Conservation (phyloP, 1,140 invertebrate genomes). For the Bombus waltoni region DNA sequence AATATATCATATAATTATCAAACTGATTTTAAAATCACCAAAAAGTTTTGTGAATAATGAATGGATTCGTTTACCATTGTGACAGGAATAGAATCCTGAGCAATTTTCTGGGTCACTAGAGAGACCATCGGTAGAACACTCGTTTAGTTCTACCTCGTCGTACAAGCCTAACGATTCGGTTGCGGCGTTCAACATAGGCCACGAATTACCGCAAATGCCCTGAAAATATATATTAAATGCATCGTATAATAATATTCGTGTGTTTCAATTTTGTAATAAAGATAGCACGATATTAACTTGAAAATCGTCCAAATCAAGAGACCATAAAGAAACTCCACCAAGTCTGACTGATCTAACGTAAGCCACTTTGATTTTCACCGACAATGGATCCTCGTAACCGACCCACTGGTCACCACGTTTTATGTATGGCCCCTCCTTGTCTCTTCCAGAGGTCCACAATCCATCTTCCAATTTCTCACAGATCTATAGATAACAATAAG, state of each 20-base stretch:
- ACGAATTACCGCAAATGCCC: slow-evolving; percentile 86
- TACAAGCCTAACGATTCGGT: slow-evolving; percentile 82
- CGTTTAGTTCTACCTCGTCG: slow-evolving; percentile 68
- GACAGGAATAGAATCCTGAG: slow-evolving; percentile 87
- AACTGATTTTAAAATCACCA: no score
- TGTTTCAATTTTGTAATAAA: no score
- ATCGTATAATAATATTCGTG: no score
- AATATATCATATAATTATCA: no score
- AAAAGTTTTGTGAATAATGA: background rate
- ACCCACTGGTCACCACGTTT: slow-evolving; percentile 92
- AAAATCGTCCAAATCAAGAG: slow-evolving; percentile 88
- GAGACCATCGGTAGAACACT: slow-evolving; percentile 82
- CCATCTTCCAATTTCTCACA: slow-evolving; percentile 86
- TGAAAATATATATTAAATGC: slow-evolving; percentile 59
- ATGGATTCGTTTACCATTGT: slow-evolving; percentile 77
- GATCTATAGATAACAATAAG: slow-evolving; percentile 81
- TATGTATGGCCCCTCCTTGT: slow-evolving; percentile 88
- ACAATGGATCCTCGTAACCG: slow-evolving; percentile 89
- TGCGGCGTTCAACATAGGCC: slow-evolving; percentile 85
- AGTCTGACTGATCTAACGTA: slow-evolving; percentile 86
- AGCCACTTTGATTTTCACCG: slow-evolving; percentile 87
- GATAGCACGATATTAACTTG: slow-evolving; percentile 67
- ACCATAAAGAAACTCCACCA: slow-evolving; percentile 87
- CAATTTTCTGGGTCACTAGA: slow-evolving; percentile 86
- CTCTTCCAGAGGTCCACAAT: slow-evolving; percentile 85